Base-by-base conservation (phyloP, 2,797 vertebrate genomes). In the Iguana delicatissima region DNA sequence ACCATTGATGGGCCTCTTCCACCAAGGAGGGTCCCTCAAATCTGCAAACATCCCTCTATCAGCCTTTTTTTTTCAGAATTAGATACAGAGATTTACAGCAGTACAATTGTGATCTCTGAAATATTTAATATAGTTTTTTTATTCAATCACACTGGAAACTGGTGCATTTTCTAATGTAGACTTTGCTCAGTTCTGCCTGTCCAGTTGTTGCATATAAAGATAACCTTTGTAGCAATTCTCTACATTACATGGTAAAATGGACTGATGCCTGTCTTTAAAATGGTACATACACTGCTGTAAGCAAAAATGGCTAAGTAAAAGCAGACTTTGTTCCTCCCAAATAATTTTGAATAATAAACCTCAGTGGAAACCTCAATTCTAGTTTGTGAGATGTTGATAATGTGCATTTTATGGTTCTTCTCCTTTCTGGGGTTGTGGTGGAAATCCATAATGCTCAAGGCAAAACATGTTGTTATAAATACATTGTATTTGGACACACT, bases 361-460 rank as follows among this genome's bases (percentile, higher is more conserved):
- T 88, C 14, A 2, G 32, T 14, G 46, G 82, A 93, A 57, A 3
- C 57, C 85, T 84, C 89, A 80, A 83, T 59, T 22, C 69, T 84
- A 20, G 67, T 88, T 85, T 91, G 69, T 93, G 93, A 91, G 69
- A 87, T 77, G 35, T 0, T 80, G 82, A 88, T 24, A 59, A 20
- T 88, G 81, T 93, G 55, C 69, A 84, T 91, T 93, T 93, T 91
- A 84, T 5, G 32, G 82, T 73, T 46, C n/a, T 86, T 91, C 73
- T 74, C 12, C 26, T 73, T n/a, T 87, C 73, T 2, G 5, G 2
- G 84, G 32, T 72, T 73, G 90, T 57, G 84, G 32, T 13, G 29
- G 74, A 86, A 46, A 85, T 91, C 69, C 1, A 1, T 1, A 86
- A 69, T 12, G 6, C 84, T 92, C 85, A 83, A 88, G 92, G 94